Base-by-base conservation (phyloP, 2,797 vertebrate genomes). In the Staurois parvus region DNA sequence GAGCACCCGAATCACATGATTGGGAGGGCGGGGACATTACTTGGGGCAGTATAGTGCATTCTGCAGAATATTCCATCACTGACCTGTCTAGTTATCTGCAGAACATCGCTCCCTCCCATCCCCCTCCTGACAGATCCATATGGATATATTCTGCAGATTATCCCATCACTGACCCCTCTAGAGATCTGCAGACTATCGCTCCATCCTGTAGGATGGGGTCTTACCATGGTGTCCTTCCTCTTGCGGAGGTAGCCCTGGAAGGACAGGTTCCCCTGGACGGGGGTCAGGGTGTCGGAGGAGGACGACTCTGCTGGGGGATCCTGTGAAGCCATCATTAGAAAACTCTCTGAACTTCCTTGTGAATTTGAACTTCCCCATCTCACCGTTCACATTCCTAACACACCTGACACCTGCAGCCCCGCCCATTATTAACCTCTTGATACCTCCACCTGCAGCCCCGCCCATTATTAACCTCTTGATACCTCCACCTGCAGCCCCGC, bases 151-250 rank as follows among this genome's bases (percentile, higher is more conserved):
- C 11, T 45, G 42, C 42, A 45, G 42, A 45, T 45, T 3, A 45
- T 45, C 13, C 42, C 42, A 59, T 59, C 9, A 21, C 12, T 37
- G 32, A 32, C 34, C 37, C 37, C 37, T 37, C 8, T 9, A 37
- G 37, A 37, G 37, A 37, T 37, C 8, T 37, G 37, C 37, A 37
- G 37, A 37, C 8, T 9, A 37, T 37, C 0, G 37, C 37, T 37
- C 37, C 6, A 8, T 37, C 7, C 34, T 10, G 37, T 37, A 37
- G 34, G 34, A 37, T 5, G 2, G 6, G 34, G 34, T 37, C 59
- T 72, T 70, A 79, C 76, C 72, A 76, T 85, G 17, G 79, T 88
- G n/a, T 89, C 89, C 84, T 89, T 89, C 24, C 69, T 75, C 75
- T 84, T 88, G 42, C 75, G 85, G 48, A 89, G 30, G 77, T 84